Base-by-base conservation (phyloP, 2,888 invertebrate genomes). In the Drosophila sordidapex region DNA sequence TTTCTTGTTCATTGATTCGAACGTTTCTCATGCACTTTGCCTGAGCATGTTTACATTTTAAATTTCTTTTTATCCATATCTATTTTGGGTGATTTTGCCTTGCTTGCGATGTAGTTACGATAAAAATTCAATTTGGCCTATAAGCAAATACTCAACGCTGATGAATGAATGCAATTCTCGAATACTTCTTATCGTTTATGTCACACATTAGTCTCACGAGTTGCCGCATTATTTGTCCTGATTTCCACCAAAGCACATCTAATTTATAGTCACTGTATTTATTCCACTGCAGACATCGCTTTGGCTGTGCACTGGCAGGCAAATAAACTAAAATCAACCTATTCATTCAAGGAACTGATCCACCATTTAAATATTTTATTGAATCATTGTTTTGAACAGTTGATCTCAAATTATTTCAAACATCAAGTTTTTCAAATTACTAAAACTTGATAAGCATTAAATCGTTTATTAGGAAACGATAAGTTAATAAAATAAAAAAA, bases 1-100 rank as follows among this genome's bases (percentile, higher is more conserved):
- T 87, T 87, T 87, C 86, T 85, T 87, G 86, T 82, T 86, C 82
- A 87, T 83, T 85, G 86, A 87, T 74, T 88, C 82, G 81, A 69
- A 79, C 72, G 60, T 74, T 70, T 70, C 65, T 72, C 81, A 70
- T 75, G 70, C 70, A 62, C 76, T 64, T 72, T 74, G 60, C 67
- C 65, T 54, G 56, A 48, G 48, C 64, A 68, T 75, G 73, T 76
- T 71, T 72, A 73, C 62, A 49, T 51, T 64, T 75, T 65, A 51
- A 25, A 35, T 67, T 48, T 53, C 31, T 56, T 57, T 69, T 65
- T 54, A 43, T 54, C 38, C 58, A 63, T 70, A 64, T 61, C 36
- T 27, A n/a, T 31, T 46, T 43, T 46, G n/a, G 25, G 21, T 31
- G 27, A 29, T 3, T 52, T 31, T 21, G 4, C 29, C 51, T 68